These are phyloP conservation scores for Hypothenemus hampei DNA, from an alignment of 1,140 invertebrate species.

Conservation along the genomic window DNA sequence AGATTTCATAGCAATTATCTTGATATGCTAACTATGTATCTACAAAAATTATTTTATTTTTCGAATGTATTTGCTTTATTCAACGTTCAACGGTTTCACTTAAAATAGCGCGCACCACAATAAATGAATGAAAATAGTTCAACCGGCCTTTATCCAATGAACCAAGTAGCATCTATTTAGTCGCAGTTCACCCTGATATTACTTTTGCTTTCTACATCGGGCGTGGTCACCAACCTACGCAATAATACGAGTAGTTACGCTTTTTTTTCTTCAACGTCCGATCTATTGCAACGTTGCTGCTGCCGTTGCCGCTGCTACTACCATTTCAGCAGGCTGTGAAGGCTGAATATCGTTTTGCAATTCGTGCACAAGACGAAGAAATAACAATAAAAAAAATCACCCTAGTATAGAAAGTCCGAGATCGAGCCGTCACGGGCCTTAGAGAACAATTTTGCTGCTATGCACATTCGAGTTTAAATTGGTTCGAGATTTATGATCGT, in stretches of 20 bases:
- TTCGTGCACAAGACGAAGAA: neutral
- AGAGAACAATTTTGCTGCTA: neutral
- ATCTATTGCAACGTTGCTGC: conserved; percentile 19
- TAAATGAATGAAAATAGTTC: conserved; percentile 4
- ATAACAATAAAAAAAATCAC: conserved; percentile 17
- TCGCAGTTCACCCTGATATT: conserved; percentile 24
- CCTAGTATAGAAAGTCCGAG: conserved; percentile 20
- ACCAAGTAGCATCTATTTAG: conserved; percentile 17
- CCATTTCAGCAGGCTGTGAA: conserved; percentile 22
- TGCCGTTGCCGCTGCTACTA: no score
- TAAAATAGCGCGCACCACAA: no score
- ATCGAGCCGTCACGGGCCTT: conserved; percentile 17
- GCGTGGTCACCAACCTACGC: conserved; percentile 19
- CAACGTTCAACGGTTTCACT: no score
- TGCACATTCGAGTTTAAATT: neutral
- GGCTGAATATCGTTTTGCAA: conserved; percentile 25
- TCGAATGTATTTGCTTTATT: no score
- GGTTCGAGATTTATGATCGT: neutral
- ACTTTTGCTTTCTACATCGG: conserved; percentile 24
- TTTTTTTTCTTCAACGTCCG: conserved; percentile 20
- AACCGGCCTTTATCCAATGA: conserved; percentile 11
- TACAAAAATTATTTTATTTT: no score
- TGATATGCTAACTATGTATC: no score
- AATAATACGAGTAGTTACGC: conserved; percentile 25
- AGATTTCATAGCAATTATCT: no score